Conservation (phyloP, 2,113 vertebrate genomes). For the Prunella himalayana region DNA sequence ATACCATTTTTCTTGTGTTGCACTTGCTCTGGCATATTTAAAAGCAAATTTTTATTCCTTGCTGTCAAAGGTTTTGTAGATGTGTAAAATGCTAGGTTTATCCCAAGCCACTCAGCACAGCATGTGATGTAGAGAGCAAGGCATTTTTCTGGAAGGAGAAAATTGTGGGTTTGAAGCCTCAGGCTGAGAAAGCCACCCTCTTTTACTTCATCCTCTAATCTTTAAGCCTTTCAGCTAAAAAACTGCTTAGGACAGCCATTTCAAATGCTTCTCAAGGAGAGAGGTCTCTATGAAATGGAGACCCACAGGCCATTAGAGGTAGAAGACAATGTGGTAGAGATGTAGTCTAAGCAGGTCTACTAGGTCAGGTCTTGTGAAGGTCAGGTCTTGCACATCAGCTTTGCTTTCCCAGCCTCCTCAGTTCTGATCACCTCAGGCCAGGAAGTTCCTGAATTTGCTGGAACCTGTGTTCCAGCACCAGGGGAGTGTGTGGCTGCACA, state of each 20-base stretch:
- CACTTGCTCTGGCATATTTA: neutral
- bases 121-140: neutral
- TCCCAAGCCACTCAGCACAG: neutral
- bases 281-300: neutral
- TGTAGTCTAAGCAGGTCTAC: neutral
- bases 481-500: neutral
- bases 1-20: neutral
- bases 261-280: neutral
- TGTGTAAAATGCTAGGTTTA: neutral
- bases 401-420: neutral
- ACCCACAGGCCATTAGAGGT: neutral
- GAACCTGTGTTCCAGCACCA: neutral
- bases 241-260: neutral
- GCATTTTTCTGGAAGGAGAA: neutral
- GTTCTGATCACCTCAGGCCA: neutral
- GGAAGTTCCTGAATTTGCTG: neutral
- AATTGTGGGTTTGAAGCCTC: neutral
- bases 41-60: neutral
- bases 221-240: neutral
- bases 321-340: neutral
- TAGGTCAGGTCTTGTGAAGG: neutral
- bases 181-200: neutral
- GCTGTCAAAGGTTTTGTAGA: neutral
- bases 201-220: neutral
- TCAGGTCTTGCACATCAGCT: neutral